Percentiles rank a stretch among this genome's conserved stretches.
Conservation (phyloP, 37 sponge, comb jelly and placozoan genomes). For the Petrosia ficiformis region DNA sequence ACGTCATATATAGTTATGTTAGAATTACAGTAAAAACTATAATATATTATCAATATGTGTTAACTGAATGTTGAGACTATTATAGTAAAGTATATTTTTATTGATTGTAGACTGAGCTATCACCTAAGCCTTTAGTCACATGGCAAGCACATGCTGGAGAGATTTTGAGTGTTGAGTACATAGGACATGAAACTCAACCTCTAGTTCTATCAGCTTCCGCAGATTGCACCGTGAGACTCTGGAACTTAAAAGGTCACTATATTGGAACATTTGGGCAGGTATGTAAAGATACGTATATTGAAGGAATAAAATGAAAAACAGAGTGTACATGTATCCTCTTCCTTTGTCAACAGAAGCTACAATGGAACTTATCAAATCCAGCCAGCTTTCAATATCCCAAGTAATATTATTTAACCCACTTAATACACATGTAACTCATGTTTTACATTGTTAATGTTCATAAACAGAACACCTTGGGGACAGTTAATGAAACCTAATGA, state of each 20-base stretch:
- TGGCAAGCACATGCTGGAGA: conserved; percentile 85
- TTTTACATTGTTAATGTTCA: background rate
- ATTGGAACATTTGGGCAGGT: conserved; percentile 97
- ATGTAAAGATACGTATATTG: background rate
- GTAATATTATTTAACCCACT: background rate
- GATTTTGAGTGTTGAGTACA: conserved; percentile 61
- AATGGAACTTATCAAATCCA: conserved; percentile 50
- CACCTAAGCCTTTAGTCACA: conserved; percentile 2
- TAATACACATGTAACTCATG: background rate
- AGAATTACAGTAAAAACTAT: no score
- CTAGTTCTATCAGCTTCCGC: conserved; percentile 82
- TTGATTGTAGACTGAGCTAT: background rate
- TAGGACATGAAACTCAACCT: conserved; percentile 39
- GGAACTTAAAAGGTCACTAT: conserved; percentile 84
- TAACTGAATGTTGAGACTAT: background rate
- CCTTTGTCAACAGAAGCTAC: conserved; percentile 9
- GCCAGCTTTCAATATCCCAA: conserved; percentile 70
- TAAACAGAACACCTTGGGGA: conserved; percentile 30
- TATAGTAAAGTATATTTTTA: background rate
- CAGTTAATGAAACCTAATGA: background rate
- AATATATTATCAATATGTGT: no score
- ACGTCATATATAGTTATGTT: no score
- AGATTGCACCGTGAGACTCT: conserved; percentile 81
- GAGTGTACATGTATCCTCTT: no score
- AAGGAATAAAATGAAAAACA: background rate